phyloP scores from a whole-genome alignment of 2,113 vertebrate genomes.

The Microtus montanus region DNA sequence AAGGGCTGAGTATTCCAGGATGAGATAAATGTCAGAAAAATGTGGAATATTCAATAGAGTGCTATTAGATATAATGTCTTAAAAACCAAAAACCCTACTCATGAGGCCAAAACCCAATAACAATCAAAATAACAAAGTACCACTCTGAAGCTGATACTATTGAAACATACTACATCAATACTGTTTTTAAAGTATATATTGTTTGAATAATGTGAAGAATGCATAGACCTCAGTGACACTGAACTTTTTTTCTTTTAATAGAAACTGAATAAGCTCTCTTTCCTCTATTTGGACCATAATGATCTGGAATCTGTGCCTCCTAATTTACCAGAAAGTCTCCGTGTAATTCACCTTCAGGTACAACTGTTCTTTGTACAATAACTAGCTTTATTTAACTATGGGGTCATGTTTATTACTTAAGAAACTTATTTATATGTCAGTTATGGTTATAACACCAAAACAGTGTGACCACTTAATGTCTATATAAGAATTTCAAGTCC shows the following conservation, averaged over 20 bases:
- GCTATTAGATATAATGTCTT: neutral
- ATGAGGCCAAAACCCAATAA: neutral
- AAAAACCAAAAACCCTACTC: neutral
- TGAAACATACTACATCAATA: neutral
- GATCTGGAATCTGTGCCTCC: slow-evolving; percentile 93
- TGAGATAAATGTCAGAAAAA: slow-evolving; percentile 37
- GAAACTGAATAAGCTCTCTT: slow-evolving; percentile 91
- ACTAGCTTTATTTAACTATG: slow-evolving; percentile 10
- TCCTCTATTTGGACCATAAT: slow-evolving; percentile 93
- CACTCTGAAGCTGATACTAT: neutral
- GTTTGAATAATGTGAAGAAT: slow-evolving; percentile 36
- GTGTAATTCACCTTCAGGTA: slow-evolving; percentile 96
- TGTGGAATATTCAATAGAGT: neutral
- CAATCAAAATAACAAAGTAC: neutral
- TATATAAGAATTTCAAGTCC: neutral
- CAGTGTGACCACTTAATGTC: neutral
- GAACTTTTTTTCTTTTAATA: slow-evolving; percentile 76
- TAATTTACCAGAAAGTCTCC: slow-evolving; percentile 93
- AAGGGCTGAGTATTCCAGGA: neutral
- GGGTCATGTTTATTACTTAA: neutral
- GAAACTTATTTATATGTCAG: neutral
- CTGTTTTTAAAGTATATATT: neutral
- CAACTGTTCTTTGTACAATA: slow-evolving; percentile 38
- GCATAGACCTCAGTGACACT: neutral
- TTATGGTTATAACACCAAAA: neutral